Base-by-base conservation (phyloP, 2,113 vertebrate genomes). In the Phainopepla nitens region DNA sequence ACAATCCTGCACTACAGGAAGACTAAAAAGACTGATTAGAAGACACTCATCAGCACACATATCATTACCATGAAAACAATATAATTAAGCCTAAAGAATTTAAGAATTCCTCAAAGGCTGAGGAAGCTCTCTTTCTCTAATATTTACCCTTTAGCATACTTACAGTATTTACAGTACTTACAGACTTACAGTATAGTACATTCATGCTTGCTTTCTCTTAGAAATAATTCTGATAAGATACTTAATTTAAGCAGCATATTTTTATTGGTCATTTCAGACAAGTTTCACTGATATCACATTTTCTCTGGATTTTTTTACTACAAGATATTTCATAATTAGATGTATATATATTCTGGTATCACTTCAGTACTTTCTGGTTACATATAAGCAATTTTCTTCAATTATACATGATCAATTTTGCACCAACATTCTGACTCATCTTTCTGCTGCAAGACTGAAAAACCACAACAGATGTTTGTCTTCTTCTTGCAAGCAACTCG, bases 1-100 rank as follows among this genome's bases (percentile, higher is more conserved):
- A 98, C 98, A 13, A 94, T 99, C 28, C 90, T 99, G 82, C 96
- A 96, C 95, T 99, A 99, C 98, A 98, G 90, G 86, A 98, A 94
- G 94, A 64, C 96, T 28, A 97, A 95, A 87, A 99, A 99, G 95
- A 96, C 83, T 33, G 96, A 97, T 47, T 98, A 97, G 94, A 95
- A 80, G 93, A 97, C 10, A 23, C 13, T 54, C 47, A 27, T 53
- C 76, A 78, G 13, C 79, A 57, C 21, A 57, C 15, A 24, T 13
- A 51, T 22, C 41, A 51, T 77, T 76, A 77, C 41, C 31, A 28
- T 69, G 47, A 93, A 53, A 73, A 65, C 82, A n/a, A 51, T 56
- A 29, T 1, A 50, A 14, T 41, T 73, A 57, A 66, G 29, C 29
- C 77, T 90, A 44, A 90, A 39, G 24, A 91, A 42, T 71, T 69